phyloP scores from a whole-genome alignment of 2,113 vertebrate genomes.

The Ageneiosus marmoratus region DNA sequence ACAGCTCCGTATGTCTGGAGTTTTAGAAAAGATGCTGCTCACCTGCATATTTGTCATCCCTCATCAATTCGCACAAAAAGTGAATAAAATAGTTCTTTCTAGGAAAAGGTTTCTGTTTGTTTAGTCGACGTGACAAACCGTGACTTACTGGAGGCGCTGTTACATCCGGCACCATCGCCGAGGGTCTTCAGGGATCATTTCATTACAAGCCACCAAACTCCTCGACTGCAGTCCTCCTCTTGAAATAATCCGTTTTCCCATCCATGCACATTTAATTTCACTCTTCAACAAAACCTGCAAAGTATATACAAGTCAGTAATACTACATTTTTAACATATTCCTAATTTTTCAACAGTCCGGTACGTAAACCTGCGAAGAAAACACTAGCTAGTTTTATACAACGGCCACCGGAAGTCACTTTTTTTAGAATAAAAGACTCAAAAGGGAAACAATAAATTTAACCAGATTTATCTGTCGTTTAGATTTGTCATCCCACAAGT shows the following conservation, averaged over 20 bases:
- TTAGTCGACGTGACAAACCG: not conserved
- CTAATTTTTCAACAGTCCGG: not conserved
- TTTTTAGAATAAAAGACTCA: conserved; percentile 30
- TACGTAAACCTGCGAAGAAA: not conserved
- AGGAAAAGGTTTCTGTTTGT: not conserved
- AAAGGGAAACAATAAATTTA: not conserved
- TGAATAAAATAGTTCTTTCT: too few species aligned
- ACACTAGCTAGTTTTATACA: conserved; percentile 2
- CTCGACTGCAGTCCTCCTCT: not conserved
- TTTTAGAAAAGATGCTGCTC: not conserved
- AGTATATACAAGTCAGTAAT: not conserved
- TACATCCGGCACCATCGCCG: conserved; percentile 18
- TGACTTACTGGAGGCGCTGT: conserved; percentile 16
- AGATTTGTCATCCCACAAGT: not conserved
- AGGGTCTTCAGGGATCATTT: conserved; percentile 25
- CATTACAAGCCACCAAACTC: not conserved
- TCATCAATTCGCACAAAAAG: too few species aligned
- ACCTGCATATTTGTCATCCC: not conserved
- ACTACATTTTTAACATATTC: not conserved
- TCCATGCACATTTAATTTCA: not conserved
- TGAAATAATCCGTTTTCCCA: not conserved
- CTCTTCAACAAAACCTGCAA: not conserved
- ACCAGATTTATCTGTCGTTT: not conserved
- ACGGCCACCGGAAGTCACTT: conserved; percentile 18
- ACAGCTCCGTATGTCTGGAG: not conserved